Conservation (phyloP, 1,140 invertebrate genomes). For the Lepidostoma basale region DNA sequence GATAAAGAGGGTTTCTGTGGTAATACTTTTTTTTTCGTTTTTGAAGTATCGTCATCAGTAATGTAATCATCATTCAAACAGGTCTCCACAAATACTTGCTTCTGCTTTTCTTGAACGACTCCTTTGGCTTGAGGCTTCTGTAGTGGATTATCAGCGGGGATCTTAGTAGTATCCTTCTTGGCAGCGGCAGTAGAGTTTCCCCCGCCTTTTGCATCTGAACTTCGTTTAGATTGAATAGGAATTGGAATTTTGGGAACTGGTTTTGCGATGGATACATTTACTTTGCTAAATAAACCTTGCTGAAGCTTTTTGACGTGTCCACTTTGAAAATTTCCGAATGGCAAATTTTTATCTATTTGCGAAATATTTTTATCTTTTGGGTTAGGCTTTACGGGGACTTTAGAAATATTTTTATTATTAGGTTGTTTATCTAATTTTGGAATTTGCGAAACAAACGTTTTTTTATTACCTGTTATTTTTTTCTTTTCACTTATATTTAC, state of each 20-base stretch:
- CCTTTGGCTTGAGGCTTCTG: no score
- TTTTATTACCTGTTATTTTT: constrained; percentile 19
- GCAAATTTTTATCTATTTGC: constrained; percentile 51
- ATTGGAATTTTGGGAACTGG: constrained; percentile 46
- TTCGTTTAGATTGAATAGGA: constrained; percentile 35
- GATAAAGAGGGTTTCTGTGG: constrained; percentile 18
- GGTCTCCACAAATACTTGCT: constrained; percentile 61
- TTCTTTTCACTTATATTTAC: constrained; percentile 21
- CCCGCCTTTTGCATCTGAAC: constrained; percentile 11
- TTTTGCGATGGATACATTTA: constrained; percentile 47
- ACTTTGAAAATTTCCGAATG: constrained; percentile 57
- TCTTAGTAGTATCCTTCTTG: neutral
- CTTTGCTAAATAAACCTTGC: constrained; percentile 59
- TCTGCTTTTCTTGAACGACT: constrained; percentile 50
- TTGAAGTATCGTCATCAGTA: constrained; percentile 57
- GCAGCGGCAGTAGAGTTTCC: no score
- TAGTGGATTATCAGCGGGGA: no score
- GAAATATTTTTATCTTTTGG: constrained; percentile 54
- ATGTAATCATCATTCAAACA: constrained; percentile 67
- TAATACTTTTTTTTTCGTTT: constrained; percentile 23
- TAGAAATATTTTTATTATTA: constrained; percentile 39
- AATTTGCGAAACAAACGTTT: constrained; percentile 50
- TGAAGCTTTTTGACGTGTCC: constrained; percentile 64
- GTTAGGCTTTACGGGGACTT: constrained; percentile 52
- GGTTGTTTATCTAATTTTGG: constrained; percentile 43